Conservation (phyloP, 1,140 invertebrate genomes). For the Penaeus vannamei region DNA sequence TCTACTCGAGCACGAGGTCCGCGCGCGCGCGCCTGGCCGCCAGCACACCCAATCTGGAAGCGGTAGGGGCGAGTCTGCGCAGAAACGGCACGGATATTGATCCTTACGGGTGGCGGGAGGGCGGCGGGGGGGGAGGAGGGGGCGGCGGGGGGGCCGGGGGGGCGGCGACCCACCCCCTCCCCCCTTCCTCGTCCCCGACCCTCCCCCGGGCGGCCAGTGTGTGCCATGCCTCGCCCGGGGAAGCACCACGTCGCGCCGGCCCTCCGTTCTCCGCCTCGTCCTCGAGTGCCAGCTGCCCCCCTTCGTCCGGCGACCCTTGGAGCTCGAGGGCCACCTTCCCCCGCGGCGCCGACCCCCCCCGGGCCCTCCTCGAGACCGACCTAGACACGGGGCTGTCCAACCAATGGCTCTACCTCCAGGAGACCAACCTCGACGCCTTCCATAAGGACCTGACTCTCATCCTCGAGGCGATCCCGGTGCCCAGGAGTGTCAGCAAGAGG, state of each 20-base stretch:
- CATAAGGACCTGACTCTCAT: slow-evolving; percentile 69
- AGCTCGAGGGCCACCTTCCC: slow-evolving; percentile 12
- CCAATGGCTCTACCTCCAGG: slow-evolving; percentile 46
- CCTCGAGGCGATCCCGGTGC: slow-evolving; percentile 70
- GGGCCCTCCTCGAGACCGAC: slow-evolving; percentile 87
- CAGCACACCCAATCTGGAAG: slow-evolving; percentile 68
- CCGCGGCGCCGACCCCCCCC: slow-evolving; percentile 52
- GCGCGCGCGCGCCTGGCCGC: slow-evolving; percentile 69
- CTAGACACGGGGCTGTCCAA: slow-evolving; percentile 77
- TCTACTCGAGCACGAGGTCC: slow-evolving; percentile 65
- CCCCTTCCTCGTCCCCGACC: slow-evolving; percentile 64
- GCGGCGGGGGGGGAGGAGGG: slow-evolving; percentile 45
- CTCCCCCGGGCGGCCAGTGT: slow-evolving; percentile 69
- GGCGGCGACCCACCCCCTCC: slow-evolving; percentile 66
- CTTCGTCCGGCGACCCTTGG: no score
- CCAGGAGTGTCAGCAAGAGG: slow-evolving; percentile 76
- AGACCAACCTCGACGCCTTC: slow-evolving; percentile 74
- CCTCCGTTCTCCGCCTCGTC: background rate
- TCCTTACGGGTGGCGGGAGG: slow-evolving; percentile 58
- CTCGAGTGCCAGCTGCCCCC: background rate
- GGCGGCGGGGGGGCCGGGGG: slow-evolving; percentile 68
- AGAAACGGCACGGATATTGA: slow-evolving; percentile 59
- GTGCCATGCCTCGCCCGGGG: background rate
- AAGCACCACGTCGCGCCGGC: no score
- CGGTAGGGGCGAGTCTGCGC: slow-evolving; percentile 66